A percentile compares a stretch with the other conserved stretches of the same genome.
These are phyloP conservation scores for Psittacara wagleri DNA, from an alignment of 2,113 vertebrate species.

Conservation along the genomic window DNA sequence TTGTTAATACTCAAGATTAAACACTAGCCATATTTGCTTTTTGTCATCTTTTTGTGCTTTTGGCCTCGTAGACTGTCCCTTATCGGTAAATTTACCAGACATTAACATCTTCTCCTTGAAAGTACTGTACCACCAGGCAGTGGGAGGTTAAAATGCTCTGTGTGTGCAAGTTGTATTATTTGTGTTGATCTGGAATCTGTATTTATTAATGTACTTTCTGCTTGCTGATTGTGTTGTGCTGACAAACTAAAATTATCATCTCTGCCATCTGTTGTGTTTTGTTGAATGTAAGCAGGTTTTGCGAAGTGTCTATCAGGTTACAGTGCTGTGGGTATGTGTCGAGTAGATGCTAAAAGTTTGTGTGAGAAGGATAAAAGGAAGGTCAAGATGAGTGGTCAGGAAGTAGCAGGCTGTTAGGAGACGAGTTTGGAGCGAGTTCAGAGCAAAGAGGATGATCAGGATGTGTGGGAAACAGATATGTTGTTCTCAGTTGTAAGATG, in stretches of 20 bases:
- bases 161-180: neutral
- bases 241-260: neutral
- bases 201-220: neutral
- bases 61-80: neutral
- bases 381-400: neutral
- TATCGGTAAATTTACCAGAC: neutral
- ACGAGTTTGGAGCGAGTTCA: slow-evolving; percentile 12
- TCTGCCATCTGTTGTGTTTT: neutral
- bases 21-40: neutral
- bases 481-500: neutral
- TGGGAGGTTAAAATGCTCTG: neutral
- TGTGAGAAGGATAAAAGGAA: neutral
- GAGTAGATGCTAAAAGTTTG: neutral
- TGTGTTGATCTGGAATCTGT: neutral
- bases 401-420: neutral
- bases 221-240: neutral
- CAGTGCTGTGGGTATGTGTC: neutral
- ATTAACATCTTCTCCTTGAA: neutral
- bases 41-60: neutral
- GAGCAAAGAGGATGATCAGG: neutral
- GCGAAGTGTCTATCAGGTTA: neutral
- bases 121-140: neutral
- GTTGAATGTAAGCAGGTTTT: neutral
- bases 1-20: neutral
- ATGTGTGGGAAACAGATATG: neutral